A percentile compares a stretch with the other conserved stretches of the same genome.
Conservation (phyloP, 2,797 vertebrate species). For the Dallia pectoralis region DNA sequence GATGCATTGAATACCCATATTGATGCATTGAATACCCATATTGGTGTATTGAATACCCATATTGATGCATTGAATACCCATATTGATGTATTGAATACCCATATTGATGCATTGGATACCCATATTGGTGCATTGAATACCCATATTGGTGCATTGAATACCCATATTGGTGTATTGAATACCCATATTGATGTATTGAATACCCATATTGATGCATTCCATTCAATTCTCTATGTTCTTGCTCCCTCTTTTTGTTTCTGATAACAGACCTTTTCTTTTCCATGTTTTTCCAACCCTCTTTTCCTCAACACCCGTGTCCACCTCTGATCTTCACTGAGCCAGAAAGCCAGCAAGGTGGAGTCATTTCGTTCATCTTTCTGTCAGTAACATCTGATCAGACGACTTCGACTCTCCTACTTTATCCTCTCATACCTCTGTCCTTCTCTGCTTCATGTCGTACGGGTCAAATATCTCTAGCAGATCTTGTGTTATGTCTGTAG, state of each 20-base stretch:
- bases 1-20: too few species aligned
- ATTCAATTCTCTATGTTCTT: not conserved
- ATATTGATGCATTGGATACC: too few species aligned
- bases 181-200: too few species aligned
- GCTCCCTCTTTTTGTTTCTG: not conserved
- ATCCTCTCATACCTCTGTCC: constrained; percentile 10
- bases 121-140: too few species aligned
- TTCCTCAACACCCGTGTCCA: not conserved
- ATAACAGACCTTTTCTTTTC: not conserved
- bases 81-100: too few species aligned
- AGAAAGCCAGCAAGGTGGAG: not conserved
- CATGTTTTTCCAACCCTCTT: not conserved
- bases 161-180: too few species aligned
- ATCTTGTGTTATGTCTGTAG: constrained; percentile 21
- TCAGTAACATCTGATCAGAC: constrained; percentile 16
- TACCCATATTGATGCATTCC: not conserved
- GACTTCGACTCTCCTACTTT: constrained; percentile 13
- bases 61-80: too few species aligned
- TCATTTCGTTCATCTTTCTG: constrained; percentile 13
- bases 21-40: too few species aligned
- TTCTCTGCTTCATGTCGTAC: constrained; percentile 16
- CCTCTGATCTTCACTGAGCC: not conserved
- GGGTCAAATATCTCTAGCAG: constrained; percentile 32
- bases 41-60: too few species aligned
- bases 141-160: too few species aligned